Base-by-base conservation (phyloP, 2,113 vertebrate species). In the Scomber scombrus region DNA sequence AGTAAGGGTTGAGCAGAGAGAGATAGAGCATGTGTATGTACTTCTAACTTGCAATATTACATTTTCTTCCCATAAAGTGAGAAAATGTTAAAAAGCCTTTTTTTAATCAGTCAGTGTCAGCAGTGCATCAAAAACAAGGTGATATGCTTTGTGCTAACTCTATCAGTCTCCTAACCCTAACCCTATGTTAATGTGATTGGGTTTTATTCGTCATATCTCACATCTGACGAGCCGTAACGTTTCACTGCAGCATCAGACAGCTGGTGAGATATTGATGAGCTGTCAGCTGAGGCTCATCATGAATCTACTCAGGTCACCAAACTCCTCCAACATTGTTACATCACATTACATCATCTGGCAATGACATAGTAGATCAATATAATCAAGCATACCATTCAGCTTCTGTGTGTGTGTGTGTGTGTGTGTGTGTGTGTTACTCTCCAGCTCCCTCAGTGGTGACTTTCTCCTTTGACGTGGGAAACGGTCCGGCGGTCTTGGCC, bases 391-490 rank as follows among this genome's bases (percentile, higher is more conserved):
- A 70, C 14, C 77, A 78, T 89, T 85, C 75, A 68, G 47, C 23
- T 26, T 15, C 89, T 85, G 75, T 63, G 11, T 71, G 47, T 74
- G 70, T 61, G 69, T 50, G 73, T 58, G 50, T 80, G 67, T 70
- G 54, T 72, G 64, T 62, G 14, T 47, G 62, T 81, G 62, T 75
- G 84, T 66, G 21, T 4, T 56, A 7, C 52, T 66, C 29, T 56
- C 26, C 93, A 99, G 98, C 97, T 85, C 96, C 97, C 26, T 96
- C 95, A 0, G 92, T 95, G 78, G 95, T 99, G 85, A 96, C 94
- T 1, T 98, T 99, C 92, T 96, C 96, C 47, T 95, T 98, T 58
- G 96, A 99, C 16, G 97, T 96, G 3, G 97, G 98, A 7, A 96
- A 97, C 9, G 97, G 98, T n/a, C 96, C 97, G 3, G 80, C 92